Base-by-base conservation (phyloP, 2,888 invertebrate genomes). In the Drosophila algonquin region DNA sequence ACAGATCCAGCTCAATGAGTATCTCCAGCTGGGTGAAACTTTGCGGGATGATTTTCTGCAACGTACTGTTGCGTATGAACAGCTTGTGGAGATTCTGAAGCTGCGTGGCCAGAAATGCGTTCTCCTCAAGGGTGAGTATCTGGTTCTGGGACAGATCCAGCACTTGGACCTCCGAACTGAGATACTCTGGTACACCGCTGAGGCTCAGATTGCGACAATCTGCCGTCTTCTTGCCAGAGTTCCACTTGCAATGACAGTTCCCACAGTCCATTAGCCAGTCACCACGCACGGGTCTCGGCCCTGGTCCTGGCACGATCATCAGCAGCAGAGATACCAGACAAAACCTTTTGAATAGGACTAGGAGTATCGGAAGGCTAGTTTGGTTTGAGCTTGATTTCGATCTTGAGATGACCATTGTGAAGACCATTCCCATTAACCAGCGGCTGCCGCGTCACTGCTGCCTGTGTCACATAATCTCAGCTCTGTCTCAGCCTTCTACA, bases 11-110 rank as follows among this genome's bases (percentile, higher is more conserved):
- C 91, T 97, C 97, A 69, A 97, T 96, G 83, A 97, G 93, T 79
- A 97, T 95, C 61, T 94, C 94, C 21, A 97, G 93, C 27, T 95
- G 95, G 74, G 94, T 94, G 82, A 98, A 95, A 0, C 96, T 96
- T 68, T 94, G 94, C 76, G 94, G 94, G 83, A 96, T 94, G 10
- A 98, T 93, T 6, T 93, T 93, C 75, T 94, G 93, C 71, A 98
- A 93, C 60, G 94, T 94, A 91, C 97, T 97, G 81, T 95, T 95
- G 77, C 94, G 94, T 56, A 97, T 93, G 77, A 94, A 94, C 24
- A 97, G 93, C 90, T 96, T 97, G 90, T 97, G 97, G 10, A 97
- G 93, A 91, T 97, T 97, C 65, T 95, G 94, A 40, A 97, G 92
- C 35, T 94, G 94, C 16, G 95, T 95, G 32, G 93, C 93, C 57